These are phyloP conservation scores for Calephelis virginiensis DNA, from an alignment of 1,140 invertebrate genomes.

Conservation along the genomic window DNA sequence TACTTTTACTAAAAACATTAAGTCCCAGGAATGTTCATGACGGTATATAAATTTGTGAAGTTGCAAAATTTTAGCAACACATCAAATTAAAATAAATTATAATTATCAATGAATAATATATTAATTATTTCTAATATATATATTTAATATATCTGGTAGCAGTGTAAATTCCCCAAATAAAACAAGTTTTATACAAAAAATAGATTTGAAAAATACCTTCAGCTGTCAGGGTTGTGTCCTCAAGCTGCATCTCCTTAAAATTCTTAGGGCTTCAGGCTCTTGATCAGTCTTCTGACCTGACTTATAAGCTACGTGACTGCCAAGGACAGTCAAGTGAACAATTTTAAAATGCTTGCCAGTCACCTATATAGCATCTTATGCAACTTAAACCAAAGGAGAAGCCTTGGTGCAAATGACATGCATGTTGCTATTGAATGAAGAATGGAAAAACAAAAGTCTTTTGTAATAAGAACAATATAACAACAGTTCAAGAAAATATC, in stretches of 20 bases:
- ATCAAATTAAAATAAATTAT: too few species aligned
- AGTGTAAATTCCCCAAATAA: conserved; percentile 33
- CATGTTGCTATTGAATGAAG: conserved; percentile 38
- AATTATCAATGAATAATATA: too few species aligned
- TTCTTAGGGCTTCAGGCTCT: conserved; percentile 70
- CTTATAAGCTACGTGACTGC: conserved; percentile 78
- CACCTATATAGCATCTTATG: conserved; percentile 51
- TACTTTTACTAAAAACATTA: neutral
- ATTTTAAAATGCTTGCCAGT: conserved; percentile 74
- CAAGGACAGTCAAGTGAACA: conserved; percentile 77
- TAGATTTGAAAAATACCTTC: conserved; percentile 78
- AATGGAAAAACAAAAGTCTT: conserved; percentile 25
- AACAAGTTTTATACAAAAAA: conserved; percentile 70
- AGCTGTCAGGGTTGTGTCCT: conserved; percentile 64
- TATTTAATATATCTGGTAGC: neutral
- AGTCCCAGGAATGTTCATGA: neutral
- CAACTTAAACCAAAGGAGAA: conserved; percentile 37
- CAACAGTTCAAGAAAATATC: conserved; percentile 59
- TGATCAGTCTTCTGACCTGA: conserved; percentile 79
- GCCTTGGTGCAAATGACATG: conserved; percentile 58
- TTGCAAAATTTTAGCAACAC: neutral
- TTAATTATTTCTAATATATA: too few species aligned
- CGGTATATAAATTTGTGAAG: neutral
- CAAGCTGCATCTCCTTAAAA: conserved; percentile 72
- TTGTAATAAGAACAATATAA: conserved; percentile 30